Percentiles rank a stretch among this genome's conserved stretches.
Evolutionary conservation across 2,888 invertebrate genomes (phyloP).

Genomic region (Platerodrilus igneus): DNA sequence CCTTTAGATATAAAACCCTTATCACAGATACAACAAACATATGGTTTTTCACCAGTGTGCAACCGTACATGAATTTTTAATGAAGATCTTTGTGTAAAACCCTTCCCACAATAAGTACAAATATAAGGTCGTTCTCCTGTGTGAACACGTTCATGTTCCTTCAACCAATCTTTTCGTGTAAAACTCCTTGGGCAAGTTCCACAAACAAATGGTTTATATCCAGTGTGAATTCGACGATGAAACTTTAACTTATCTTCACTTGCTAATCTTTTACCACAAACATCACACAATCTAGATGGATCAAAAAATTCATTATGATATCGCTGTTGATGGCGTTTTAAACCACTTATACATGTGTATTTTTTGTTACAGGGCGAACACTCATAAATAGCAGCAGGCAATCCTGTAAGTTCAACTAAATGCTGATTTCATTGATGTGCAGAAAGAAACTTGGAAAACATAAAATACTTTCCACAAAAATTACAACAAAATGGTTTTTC

Average conservation of each 20-base stretch:
- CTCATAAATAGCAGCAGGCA: constrained; percentile 41
- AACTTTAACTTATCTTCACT: constrained; percentile 52
- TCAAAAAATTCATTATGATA: constrained; percentile 48
- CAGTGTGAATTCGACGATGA: constrained; percentile 45
- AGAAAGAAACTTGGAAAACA: constrained; percentile 50
- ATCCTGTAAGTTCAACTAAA: constrained; percentile 45
- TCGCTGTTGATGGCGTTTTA: constrained; percentile 45
- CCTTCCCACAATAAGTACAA: constrained; percentile 45
- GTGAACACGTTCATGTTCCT: constrained; percentile 51
- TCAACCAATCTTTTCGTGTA: constrained; percentile 48
- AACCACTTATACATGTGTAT: constrained; percentile 43
- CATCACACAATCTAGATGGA: constrained; percentile 52
- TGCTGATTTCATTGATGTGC: constrained; percentile 50
- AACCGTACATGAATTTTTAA: constrained; percentile 56
- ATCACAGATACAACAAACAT: constrained; percentile 55
- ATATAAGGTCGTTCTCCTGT: constrained; percentile 49
- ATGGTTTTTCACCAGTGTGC: constrained; percentile 57
- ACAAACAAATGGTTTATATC: constrained; percentile 49
- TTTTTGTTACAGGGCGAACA: constrained; percentile 52
- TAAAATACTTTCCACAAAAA: constrained; percentile 52
- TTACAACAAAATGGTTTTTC: constrained; percentile 52
- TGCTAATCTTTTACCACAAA: constrained; percentile 54
- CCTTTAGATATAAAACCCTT: constrained; percentile 53
- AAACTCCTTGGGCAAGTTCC: constrained; percentile 55
- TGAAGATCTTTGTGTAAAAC: constrained; percentile 56